These are phyloP conservation scores for Xiphorhynchus erythropygius DNA, from an alignment of 2,797 vertebrate species.

Conservation along the genomic window DNA sequence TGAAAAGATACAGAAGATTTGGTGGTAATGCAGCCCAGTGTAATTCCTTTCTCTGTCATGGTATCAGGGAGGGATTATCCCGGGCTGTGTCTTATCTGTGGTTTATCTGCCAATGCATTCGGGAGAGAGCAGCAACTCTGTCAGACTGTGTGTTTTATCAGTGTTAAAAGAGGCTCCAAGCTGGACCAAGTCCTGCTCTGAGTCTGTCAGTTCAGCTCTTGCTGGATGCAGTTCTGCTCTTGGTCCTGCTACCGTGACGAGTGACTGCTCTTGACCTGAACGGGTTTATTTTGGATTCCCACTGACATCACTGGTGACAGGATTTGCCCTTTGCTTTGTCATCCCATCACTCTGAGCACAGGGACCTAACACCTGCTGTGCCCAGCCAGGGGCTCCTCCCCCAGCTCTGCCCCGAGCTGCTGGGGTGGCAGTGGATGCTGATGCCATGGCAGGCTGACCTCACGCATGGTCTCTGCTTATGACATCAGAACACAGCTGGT, in stretches of 20 bases:
- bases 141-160: constrained; percentile 36
- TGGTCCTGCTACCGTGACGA: not conserved
- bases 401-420: rapidly evolving
- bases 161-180: not conserved
- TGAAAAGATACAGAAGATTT: not conserved
- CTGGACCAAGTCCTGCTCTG: not conserved
- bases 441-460: not conserved
- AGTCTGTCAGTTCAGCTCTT: not conserved
- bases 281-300: not conserved
- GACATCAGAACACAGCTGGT: not conserved
- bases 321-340: not conserved
- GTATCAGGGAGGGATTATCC: constrained; percentile 12
- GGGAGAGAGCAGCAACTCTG: not conserved
- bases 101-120: constrained; percentile 39
- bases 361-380: not conserved
- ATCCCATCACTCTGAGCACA: not conserved
- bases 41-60: not conserved
- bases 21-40: not conserved
- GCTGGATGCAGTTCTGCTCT: not conserved
- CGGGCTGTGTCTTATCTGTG: constrained; percentile 37
- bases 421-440: not conserved
- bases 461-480: rapidly evolving
- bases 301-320: not conserved
- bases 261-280: not conserved
- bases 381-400: not conserved